Evolutionary conservation across 1,140 invertebrate genomes (phyloP), one percentile per base, ranked within the genome.

Genomic region (Ostrea edulis): DNA sequence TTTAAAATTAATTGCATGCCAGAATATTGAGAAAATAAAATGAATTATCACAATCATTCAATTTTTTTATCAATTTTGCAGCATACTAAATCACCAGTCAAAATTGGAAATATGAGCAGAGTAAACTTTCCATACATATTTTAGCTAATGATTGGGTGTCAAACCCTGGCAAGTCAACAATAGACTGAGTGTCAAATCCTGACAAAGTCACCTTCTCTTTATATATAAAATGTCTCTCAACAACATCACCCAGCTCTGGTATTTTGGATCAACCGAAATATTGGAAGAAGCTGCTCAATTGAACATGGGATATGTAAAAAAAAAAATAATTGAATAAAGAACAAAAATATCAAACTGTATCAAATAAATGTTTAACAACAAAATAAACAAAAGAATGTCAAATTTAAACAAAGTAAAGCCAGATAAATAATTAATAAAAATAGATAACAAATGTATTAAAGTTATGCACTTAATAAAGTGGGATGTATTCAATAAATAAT

Each of bases 331-430:
- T 17, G 58, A 7, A 62, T 14, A 44, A 35, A 29, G 68, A 77
- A 77, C 65, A 29, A 77, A 71, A 77, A 77, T 77, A 77, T 77
- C 14, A 44, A 77, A 77, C 11, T 77, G 68, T 77, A 77, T 77
- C 68, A 77, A 77, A 77, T 77, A 77, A 77, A 77, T 77, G 29
- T 77, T 35, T 25, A 77, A 77, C 68, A 77, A 77, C 68, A 77
- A 77, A 71, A 71, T 29, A 77, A 77, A 77, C 68, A 29, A 35
- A 77, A 29, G 25, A 25, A 77, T 77, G 68, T 25, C 22, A 77
- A 14, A 29, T 29, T 77, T 77, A 29, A 77, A 77, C 68, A 77
- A 77, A 25, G n/a, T 77, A 35, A 77, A 29, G 29, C n/a, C 17
- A 62, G 55, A 62, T 62, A 77, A 77, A 62, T 62, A 77, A 77